Evolutionary conservation across 2,113 vertebrate species (phyloP).

Genomic region (Sarotherodon lohbergeri): DNA sequence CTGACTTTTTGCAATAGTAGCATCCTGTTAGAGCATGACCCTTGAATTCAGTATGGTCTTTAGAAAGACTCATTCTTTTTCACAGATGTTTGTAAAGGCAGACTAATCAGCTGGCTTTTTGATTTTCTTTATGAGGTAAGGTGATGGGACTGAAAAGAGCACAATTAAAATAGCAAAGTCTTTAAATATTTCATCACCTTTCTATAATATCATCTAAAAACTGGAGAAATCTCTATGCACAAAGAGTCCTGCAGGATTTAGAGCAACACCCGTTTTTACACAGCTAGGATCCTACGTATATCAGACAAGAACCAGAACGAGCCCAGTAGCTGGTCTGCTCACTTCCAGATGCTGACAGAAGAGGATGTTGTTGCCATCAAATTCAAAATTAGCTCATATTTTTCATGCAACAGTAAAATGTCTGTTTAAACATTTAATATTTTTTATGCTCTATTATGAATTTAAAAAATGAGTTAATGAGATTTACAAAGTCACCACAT

Average conservation of each 20-base stretch:
- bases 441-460: background rate
- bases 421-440: background rate
- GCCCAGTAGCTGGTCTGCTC: background rate
- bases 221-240: background rate
- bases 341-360: background rate
- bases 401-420: background rate
- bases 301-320: background rate
- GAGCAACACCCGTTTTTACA: background rate
- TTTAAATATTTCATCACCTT: background rate
- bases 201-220: background rate
- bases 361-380: background rate
- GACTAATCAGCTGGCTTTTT: background rate
- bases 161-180: background rate
- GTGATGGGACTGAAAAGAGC: background rate
- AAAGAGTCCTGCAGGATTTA: background rate
- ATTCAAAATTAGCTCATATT: background rate
- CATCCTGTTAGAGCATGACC: background rate
- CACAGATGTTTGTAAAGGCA: background rate
- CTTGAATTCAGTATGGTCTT: background rate
- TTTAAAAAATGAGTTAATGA: accelerated
- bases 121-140: background rate
- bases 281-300: background rate
- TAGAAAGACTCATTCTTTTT: background rate
- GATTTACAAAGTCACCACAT: background rate
- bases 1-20: background rate